A percentile compares a stretch with the other conserved stretches of the same genome.
These are phyloP conservation scores for Gallinago stenura DNA, from an alignment of 2,797 vertebrate species.

Conservation along the genomic window DNA sequence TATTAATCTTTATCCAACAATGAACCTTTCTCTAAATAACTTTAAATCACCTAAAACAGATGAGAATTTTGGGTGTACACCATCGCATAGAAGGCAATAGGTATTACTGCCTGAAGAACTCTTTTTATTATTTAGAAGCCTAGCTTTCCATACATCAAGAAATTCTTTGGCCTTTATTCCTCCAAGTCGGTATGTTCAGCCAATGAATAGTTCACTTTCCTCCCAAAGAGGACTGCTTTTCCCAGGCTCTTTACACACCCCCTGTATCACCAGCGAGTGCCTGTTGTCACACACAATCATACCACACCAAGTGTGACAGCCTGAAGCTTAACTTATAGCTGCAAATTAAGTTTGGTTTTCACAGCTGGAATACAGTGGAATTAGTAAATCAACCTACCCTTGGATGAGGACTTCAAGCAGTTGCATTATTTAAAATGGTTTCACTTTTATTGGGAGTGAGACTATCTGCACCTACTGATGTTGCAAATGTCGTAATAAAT, in stretches of 20 bases:
- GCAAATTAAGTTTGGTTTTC: neutral
- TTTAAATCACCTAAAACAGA: neutral
- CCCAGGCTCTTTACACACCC: neutral
- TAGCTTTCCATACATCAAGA: neutral
- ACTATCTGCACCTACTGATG: neutral
- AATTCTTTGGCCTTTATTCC: neutral
- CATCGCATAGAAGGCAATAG: neutral
- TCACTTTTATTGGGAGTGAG: constrained; percentile 13
- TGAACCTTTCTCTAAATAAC: neutral
- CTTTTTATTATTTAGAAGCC: neutral
- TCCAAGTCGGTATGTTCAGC: neutral
- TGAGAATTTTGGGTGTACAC: rapidly evolving
- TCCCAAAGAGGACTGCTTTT: neutral
- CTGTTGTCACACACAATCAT: neutral
- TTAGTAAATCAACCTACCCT: neutral
- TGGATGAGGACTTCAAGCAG: neutral
- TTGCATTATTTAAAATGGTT: constrained; percentile 34
- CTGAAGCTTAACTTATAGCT: neutral
- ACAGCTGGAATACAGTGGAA: neutral
- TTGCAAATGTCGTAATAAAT: neutral
- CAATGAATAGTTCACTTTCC: no score
- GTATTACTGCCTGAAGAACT: neutral
- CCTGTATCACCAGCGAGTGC: neutral
- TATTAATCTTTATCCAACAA: neutral
- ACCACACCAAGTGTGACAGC: rapidly evolving